A percentile compares a stretch with the other conserved stretches of the same genome.
phyloP scores from a whole-genome alignment of 2,888 invertebrate species.

The Polyploca ridens region DNA sequence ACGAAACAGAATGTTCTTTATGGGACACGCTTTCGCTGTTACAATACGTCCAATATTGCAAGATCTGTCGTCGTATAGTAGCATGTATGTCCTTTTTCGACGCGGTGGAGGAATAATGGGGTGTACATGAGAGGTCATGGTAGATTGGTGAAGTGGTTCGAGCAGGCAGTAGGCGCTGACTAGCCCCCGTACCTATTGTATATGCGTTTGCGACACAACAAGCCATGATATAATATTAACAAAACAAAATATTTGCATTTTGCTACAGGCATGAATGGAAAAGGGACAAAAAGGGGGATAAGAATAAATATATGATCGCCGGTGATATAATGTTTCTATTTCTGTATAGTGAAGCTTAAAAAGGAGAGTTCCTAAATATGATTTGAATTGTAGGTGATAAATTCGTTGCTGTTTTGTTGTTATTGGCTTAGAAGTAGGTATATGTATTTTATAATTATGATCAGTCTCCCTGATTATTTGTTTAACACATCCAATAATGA shows the following conservation, averaged over 20 bases:
- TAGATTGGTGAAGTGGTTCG: slow-evolving; percentile 38
- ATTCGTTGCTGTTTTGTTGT: no score
- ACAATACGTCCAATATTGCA: slow-evolving; percentile 59
- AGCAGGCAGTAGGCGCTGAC: slow-evolving; percentile 50
- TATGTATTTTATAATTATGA: no score
- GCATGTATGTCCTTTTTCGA: slow-evolving; percentile 41
- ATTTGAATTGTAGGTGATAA: no score
- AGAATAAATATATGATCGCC: slow-evolving; percentile 26
- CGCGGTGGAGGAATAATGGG: slow-evolving; percentile 32
- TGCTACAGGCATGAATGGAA: slow-evolving; percentile 39
- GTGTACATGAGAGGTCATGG: slow-evolving; percentile 38
- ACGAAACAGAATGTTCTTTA: slow-evolving; percentile 77
- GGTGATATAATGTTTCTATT: neutral
- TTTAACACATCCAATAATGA: no score
- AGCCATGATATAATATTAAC: slow-evolving; percentile 58
- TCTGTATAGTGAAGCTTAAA: neutral
- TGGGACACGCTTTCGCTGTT: slow-evolving; percentile 76
- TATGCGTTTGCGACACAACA: slow-evolving; percentile 59
- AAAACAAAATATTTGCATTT: slow-evolving; percentile 55
- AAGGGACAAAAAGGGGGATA: slow-evolving; percentile 26
- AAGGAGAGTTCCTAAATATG: no score
- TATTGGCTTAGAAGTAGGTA: no score
- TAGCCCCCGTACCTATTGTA: slow-evolving; percentile 53
- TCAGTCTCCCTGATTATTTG: no score
- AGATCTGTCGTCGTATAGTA: slow-evolving; percentile 54